phyloP scores from a whole-genome alignment of 2,797 vertebrate genomes.

The Microhierax caerulescens region DNA sequence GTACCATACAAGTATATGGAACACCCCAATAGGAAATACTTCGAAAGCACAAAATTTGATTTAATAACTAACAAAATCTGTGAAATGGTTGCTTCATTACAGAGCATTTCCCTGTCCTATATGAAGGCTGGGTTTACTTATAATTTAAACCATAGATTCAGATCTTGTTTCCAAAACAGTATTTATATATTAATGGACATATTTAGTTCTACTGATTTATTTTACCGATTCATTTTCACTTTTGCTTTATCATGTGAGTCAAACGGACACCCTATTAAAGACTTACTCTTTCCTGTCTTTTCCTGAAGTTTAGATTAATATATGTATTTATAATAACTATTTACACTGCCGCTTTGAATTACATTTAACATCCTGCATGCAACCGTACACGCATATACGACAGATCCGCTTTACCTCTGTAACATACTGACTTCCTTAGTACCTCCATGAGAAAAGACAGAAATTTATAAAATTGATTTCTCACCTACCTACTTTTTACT shows the following conservation, averaged over 20 bases:
- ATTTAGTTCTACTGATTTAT: neutral
- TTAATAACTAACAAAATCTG: conserved; percentile 55
- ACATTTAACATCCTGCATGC: neutral
- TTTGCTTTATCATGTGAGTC: neutral
- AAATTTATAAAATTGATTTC: neutral
- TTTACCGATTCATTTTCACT: neutral
- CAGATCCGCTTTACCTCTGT: neutral
- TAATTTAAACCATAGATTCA: conserved; percentile 39
- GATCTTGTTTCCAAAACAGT: conserved; percentile 19
- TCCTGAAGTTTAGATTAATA: neutral
- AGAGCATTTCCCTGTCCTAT: neutral
- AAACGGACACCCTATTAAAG: neutral
- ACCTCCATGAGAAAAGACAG: neutral
- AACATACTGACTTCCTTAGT: neutral
- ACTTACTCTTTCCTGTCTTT: neutral
- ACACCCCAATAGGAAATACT: neutral
- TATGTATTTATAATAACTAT: neutral
- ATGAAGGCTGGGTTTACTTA: conserved; percentile 11
- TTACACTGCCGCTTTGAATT: neutral
- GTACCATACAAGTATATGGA: neutral
- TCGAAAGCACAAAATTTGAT: conserved; percentile 37
- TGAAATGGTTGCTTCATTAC: conserved; percentile 55
- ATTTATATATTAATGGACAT: neutral
- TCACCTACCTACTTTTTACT: neutral
- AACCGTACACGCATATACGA: neutral